A percentile compares a stretch with the other conserved stretches of the same genome.
phyloP scores from a whole-genome alignment of 2,113 vertebrate genomes.

The Laterallus jamaicensis region DNA sequence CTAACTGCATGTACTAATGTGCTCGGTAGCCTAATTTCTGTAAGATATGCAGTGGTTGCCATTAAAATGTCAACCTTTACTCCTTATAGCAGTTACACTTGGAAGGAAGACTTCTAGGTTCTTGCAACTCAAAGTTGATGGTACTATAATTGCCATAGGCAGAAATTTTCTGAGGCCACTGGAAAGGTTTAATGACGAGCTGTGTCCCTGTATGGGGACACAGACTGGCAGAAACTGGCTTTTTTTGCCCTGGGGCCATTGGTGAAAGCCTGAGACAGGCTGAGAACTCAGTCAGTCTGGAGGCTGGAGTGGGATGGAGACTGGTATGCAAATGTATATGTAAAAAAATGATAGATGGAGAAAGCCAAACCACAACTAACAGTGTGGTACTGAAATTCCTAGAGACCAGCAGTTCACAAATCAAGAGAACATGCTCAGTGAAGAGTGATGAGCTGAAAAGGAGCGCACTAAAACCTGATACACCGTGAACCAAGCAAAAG shows the following conservation, averaged over 20 bases:
- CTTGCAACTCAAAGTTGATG: not conserved
- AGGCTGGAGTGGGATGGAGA: not conserved
- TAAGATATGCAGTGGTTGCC: not conserved
- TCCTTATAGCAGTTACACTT: not conserved
- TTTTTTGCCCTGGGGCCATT: not conserved
- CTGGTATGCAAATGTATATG: no score
- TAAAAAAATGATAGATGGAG: not conserved
- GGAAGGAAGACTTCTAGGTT: not conserved
- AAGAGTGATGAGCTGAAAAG: slow-evolving; percentile 25
- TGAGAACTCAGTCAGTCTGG: not conserved
- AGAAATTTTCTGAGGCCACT: not conserved
- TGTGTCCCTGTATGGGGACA: not conserved
- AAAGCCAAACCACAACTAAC: slow-evolving; percentile 27
- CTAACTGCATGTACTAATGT: not conserved
- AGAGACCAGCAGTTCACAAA: slow-evolving; percentile 33
- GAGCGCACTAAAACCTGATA: not conserved
- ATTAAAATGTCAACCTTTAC: not conserved
- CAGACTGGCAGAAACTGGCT: not conserved
- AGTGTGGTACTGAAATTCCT: not conserved
- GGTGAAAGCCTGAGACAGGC: not conserved
- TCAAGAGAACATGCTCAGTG: not conserved
- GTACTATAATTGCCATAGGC: not conserved
- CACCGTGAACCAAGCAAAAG: accelerated
- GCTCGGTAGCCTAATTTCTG: not conserved
- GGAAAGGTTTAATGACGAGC: not conserved